Evolutionary conservation across 1,140 invertebrate genomes (phyloP).

Genomic region (Steinernema feltiae): DNA sequence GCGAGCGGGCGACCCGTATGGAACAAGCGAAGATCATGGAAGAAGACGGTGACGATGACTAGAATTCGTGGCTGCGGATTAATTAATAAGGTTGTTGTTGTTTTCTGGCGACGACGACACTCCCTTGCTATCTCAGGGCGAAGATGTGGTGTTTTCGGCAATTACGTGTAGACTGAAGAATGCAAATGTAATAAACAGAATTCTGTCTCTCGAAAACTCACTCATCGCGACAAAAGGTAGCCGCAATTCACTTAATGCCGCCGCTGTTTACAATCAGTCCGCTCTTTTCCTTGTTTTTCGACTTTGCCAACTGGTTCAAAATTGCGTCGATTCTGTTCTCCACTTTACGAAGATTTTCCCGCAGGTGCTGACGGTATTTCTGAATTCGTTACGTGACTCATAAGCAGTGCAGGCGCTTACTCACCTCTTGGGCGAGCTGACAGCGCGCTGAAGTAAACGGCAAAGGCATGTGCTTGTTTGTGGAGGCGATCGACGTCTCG

Average conservation of each 20-base stretch:
- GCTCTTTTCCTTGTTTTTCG: background rate
- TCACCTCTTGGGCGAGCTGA: conserved; percentile 3
- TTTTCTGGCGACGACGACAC: background rate
- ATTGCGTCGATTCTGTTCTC: background rate
- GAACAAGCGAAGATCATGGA: conserved; percentile 15
- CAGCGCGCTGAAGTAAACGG: background rate
- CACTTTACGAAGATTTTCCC: background rate
- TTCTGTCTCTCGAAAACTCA: too few relatives aligned
- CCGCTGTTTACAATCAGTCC: background rate
- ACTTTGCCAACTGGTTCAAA: background rate
- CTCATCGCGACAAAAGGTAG: too few relatives aligned
- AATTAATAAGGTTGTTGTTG: background rate
- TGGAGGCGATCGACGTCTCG: background rate
- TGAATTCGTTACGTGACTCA: background rate
- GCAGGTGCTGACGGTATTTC: background rate
- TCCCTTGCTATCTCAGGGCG: background rate
- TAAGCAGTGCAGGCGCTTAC: too few relatives aligned
- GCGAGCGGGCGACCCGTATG: conserved; percentile 5
- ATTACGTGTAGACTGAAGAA: background rate
- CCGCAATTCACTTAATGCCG: too few relatives aligned
- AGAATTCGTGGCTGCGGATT: too few relatives aligned
- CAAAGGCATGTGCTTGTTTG: background rate
- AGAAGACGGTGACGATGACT: background rate
- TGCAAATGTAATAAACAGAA: conserved; percentile 5
- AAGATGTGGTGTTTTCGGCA: background rate